A percentile compares a stretch with the other conserved stretches of the same genome.
phyloP scores from a whole-genome alignment of 1,140 invertebrate species.

The Monomorium pharaonis region DNA sequence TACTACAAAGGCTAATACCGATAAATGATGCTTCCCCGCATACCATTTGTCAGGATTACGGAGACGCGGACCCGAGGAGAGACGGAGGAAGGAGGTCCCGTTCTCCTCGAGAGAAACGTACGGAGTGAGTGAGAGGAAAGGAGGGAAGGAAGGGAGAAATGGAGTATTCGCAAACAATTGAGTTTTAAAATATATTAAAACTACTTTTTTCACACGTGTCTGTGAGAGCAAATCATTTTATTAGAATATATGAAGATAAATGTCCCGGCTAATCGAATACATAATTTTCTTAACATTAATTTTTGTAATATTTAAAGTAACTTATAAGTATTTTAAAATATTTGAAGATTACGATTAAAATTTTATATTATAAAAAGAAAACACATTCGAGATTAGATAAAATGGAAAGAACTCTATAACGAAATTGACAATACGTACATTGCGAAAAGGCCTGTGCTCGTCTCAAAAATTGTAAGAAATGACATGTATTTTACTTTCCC shows the following conservation, averaged over 20 bases:
- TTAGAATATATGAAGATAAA: too few relatives aligned
- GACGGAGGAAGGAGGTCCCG: not conserved
- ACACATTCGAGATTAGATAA: too few relatives aligned
- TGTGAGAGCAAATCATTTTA: not conserved
- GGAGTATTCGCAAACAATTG: not conserved
- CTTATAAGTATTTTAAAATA: too few relatives aligned
- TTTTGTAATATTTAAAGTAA: too few relatives aligned
- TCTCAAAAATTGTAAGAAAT: too few relatives aligned
- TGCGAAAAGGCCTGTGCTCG: too few relatives aligned
- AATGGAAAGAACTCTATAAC: not conserved
- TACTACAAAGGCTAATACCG: slow-evolving; percentile 64
- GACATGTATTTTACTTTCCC: too few relatives aligned
- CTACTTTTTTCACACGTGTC: not conserved
- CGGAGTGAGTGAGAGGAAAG: not conserved
- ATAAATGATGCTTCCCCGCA: slow-evolving; percentile 60
- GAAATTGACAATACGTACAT: not conserved
- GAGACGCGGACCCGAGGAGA: not conserved
- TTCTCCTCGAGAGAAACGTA: not conserved
- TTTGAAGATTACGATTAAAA: too few relatives aligned
- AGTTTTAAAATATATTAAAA: not conserved
- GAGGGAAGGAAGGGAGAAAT: not conserved
- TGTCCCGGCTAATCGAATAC: too few relatives aligned
- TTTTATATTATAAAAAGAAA: too few relatives aligned
- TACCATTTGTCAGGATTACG: slow-evolving; percentile 69
- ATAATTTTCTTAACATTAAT: too few relatives aligned